Evolutionary conservation across 2,113 vertebrate genomes (phyloP).

Genomic region (Sceloporus undulatus): DNA sequence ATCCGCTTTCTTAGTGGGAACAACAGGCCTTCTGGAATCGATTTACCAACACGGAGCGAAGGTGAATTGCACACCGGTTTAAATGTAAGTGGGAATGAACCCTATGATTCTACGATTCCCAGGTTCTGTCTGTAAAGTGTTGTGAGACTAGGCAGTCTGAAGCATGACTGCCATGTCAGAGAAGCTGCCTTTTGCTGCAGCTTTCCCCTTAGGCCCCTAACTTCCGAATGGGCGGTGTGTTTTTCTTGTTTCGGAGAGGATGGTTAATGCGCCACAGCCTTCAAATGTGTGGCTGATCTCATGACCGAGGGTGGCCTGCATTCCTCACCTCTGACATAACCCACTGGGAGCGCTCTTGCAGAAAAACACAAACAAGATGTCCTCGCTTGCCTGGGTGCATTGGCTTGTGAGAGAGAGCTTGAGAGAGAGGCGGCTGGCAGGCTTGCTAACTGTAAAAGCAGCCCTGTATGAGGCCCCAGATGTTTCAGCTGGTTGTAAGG

Average conservation of each 20-base stretch:
- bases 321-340: conserved; percentile 79
- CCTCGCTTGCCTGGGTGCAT: conserved; percentile 54
- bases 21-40: too few relatives aligned
- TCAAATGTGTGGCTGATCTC: conserved; percentile 71
- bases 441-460: conserved; percentile 37
- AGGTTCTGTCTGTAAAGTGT: too few relatives aligned
- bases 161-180: background rate
- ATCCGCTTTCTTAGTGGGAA: too few relatives aligned
- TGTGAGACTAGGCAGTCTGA: too few relatives aligned
- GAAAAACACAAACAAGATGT: conserved; percentile 77
- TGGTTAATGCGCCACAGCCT: conserved; percentile 59
- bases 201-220: conserved; percentile 50
- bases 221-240: conserved; percentile 32
- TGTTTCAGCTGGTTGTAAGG: accelerated
- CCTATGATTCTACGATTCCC: too few relatives aligned
- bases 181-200: background rate
- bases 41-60: too few relatives aligned
- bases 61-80: too few relatives aligned
- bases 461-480: conserved; percentile 27
- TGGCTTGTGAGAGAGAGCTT: background rate
- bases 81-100: too few relatives aligned
- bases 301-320: conserved; percentile 76
- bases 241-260: conserved; percentile 64
- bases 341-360: conserved; percentile 68
- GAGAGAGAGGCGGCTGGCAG: conserved; percentile 52